Evolutionary conservation across 2,113 vertebrate genomes (phyloP).

Genomic region (Nerophis ophidion): DNA sequence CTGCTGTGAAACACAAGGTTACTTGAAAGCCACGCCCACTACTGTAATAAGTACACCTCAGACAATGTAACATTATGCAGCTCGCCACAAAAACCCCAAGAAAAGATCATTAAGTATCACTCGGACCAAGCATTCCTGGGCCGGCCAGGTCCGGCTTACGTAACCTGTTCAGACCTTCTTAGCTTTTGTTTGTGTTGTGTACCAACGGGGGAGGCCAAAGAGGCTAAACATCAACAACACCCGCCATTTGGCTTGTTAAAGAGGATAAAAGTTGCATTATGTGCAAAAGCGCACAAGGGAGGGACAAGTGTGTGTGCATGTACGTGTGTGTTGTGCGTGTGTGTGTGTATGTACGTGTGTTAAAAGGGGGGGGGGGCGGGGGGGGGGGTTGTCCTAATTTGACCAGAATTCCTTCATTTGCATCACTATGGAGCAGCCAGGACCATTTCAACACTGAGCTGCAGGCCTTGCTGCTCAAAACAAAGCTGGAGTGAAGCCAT

Average conservation of each 20-base stretch:
- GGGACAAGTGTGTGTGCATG: no score
- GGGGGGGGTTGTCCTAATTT: no score
- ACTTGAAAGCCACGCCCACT: neutral
- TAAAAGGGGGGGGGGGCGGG: no score
- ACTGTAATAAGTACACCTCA: constrained; percentile 15
- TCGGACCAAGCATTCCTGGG: neutral
- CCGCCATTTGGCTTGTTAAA: constrained; percentile 10
- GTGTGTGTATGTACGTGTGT: no score
- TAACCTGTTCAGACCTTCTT: constrained; percentile 7
- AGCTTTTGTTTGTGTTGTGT: constrained; percentile 47
- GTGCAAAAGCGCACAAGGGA: neutral
- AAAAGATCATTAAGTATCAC: neutral
- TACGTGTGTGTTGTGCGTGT: no score
- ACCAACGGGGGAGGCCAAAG: constrained; percentile 22
- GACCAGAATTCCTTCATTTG: neutral
- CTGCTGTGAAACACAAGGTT: constrained; percentile 1
- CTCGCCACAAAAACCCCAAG: neutral
- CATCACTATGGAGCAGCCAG: neutral
- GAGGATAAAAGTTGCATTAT: constrained; percentile 2
- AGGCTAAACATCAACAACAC: constrained; percentile 23
- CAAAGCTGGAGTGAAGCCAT: neutral
- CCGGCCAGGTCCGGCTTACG: constrained; percentile 8
- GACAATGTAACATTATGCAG: constrained; percentile 13
- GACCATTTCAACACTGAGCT: no score
- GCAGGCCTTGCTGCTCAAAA: no score